phyloP scores from a whole-genome alignment of 2,888 invertebrate genomes.

The Cephus rjabovi region DNA sequence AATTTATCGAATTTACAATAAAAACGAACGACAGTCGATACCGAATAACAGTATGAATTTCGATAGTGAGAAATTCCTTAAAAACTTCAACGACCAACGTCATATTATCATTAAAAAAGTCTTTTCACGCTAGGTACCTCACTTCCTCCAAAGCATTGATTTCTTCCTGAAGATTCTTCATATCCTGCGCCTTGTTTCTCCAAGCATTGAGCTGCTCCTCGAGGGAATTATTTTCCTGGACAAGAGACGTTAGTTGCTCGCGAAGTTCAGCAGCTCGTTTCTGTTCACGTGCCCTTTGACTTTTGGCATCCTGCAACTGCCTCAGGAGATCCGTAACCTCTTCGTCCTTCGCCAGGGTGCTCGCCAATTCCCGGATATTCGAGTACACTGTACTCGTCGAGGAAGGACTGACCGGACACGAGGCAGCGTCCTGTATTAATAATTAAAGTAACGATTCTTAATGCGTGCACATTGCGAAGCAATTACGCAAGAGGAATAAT shows the following conservation, averaged over 20 bases:
- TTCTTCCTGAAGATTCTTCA: conserved; percentile 86
- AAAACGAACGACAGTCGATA: conserved; percentile 2
- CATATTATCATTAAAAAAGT: not conserved
- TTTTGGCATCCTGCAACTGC: conserved; percentile 78
- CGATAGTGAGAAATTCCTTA: not conserved
- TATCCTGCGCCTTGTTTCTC: conserved; percentile 78
- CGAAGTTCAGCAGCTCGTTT: conserved; percentile 80
- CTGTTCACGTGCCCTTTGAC: conserved; percentile 78
- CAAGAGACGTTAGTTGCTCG: conserved; percentile 79
- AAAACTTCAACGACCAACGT: not conserved
- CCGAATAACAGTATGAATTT: not conserved
- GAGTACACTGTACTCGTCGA: not conserved
- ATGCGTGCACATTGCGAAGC: not conserved
- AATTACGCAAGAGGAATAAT: not conserved
- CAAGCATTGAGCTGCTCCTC: conserved; percentile 77
- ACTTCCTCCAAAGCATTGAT: conserved; percentile 87
- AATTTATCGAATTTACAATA: conserved; percentile 16
- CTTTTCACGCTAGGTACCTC: conserved; percentile 69
- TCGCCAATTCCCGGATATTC: conserved; percentile 30
- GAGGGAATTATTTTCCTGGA: conserved; percentile 78
- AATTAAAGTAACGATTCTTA: not conserved
- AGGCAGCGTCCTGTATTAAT: conserved; percentile 29
- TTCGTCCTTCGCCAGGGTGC: conserved; percentile 52
- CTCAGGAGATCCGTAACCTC: conserved; percentile 71
- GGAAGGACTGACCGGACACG: conserved; percentile 15